Evolutionary conservation across 1,140 invertebrate species (phyloP), one percentile per base, ranked within the genome.

Genomic region (Mylabris phalerata): DNA sequence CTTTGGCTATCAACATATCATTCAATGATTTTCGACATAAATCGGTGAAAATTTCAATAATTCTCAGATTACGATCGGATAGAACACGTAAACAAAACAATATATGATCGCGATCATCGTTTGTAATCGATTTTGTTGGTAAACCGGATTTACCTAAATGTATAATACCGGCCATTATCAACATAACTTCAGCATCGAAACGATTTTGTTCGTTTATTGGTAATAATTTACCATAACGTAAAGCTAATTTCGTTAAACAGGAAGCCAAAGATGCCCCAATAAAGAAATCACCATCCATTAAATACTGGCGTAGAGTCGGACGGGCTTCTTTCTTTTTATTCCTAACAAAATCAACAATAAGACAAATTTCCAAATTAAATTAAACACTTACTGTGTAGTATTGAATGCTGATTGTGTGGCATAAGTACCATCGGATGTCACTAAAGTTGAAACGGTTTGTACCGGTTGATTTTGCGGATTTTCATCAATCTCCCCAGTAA

Each of bases 381-480:
- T 19, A 19, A 19, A 19, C 1, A 78, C 83, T 77, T 72, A 86
- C 82, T 81, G 77, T 4, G 84, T 77, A 59, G 92, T 79, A 71
- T 89, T 96, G 73, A 99, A 97, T 48, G 93, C 95, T 65, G 93
- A 98, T 75, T 99, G 97, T 3, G 94, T 92, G 32, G 95, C 97
- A 75, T 99, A 99, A 3, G 97, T 98, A 44, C 98, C 98, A 80
- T 99, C 97, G 26, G 93, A 95, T 40, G 94, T 97, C n/a, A 98
- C 92, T 38, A 92, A 74, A 1, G 80, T 75, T 41, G 69, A 62
- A 1, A 11, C 11, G 24, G 67, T 32, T 57, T 73, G 72, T 19
- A 56, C 56, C n/a, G 57, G 55, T 6, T 48, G 61, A 45, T 54
- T 62, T 47, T 73, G 72, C 59, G 59, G 41, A 25, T 78, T 79